Base-by-base conservation (phyloP, 2,888 invertebrate genomes). In the Drosophila multiciliata region DNA sequence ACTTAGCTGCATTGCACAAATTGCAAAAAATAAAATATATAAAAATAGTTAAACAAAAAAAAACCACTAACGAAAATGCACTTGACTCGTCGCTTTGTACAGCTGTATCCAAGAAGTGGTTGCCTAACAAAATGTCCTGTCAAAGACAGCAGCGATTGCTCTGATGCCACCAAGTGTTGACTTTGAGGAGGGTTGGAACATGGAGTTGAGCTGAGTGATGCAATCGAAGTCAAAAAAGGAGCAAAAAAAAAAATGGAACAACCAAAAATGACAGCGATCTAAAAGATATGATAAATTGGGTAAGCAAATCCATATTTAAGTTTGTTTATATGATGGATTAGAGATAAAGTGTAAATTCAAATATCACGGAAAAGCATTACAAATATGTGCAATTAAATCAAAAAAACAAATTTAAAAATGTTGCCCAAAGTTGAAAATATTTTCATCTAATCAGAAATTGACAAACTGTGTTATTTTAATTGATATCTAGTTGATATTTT, bases 1-100 rank as follows among this genome's bases (percentile, higher is more conserved):
- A 69, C 57, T 77, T 72, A 66, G 69, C 55, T 81, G 89, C 87
- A 86, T 86, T 75, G 61, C 83, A 75, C 64, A 69, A 67, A 83
- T 75, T 75, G 71, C 80, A 65, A 11, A 38, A 52, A 50, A 29
- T 49, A 66, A 38, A 23, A 40, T 23, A 52, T 48, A 45, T 20
- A 54, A 33, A 52, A 57, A 67, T 49, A 61, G 45, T 40, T 67
- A 65, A 64, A 60, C 33, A n/a, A 48, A 35, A 20, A 73, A n/a
- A 76, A 50, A 52, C 48, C 66, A 54, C 61, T 48, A 55, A 53
- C 12, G 45, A 50, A 75, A 80, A 66, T 76, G 73, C 75, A 76
- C 81, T 84, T 75, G 80, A 61, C 64, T 45, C 42, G 62, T 32
- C 45, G 61, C 62, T 49, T 63, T 76, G 64, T 63, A 17, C 9